Evolutionary conservation across 1,140 invertebrate genomes (phyloP).

Genomic region (Leptinotarsa defecta): DNA sequence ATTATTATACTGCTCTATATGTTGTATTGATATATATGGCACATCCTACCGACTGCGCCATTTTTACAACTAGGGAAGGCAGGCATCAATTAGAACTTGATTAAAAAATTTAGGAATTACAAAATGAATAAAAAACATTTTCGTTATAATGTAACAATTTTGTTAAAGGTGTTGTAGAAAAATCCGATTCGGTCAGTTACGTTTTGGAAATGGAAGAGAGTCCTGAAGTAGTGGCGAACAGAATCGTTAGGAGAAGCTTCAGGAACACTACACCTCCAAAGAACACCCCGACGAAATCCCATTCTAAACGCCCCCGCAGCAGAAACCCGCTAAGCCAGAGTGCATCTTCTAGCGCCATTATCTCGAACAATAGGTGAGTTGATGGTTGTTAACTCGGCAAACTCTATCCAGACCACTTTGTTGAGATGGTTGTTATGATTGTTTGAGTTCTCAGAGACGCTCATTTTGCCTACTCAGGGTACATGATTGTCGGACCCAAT

Average conservation of each 20-base stretch:
- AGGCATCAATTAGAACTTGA: no score
- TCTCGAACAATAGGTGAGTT: conserved; percentile 29
- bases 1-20: no score
- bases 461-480: no score
- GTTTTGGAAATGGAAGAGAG: conserved; percentile 78
- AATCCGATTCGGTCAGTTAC: conserved; percentile 82
- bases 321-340: conserved; percentile 60
- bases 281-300: conserved; percentile 56
- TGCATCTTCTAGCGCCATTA: conserved; percentile 59
- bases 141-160: neutral
- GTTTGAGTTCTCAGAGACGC: no score
- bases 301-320: conserved; percentile 57
- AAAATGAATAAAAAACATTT: no score
- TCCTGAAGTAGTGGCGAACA: conserved; percentile 66
- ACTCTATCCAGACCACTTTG: no score
- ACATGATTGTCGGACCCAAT: no score
- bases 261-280: conserved; percentile 53
- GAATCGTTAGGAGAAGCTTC: conserved; percentile 62
- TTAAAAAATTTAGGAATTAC: no score
- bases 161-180: conserved; percentile 70
- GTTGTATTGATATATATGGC: no score
- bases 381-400: neutral
- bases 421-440: no score
- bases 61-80: no score
- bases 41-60: no score